These are phyloP conservation scores for Microplitis demolitor DNA, from an alignment of 1,140 invertebrate genomes.

Conservation along the genomic window DNA sequence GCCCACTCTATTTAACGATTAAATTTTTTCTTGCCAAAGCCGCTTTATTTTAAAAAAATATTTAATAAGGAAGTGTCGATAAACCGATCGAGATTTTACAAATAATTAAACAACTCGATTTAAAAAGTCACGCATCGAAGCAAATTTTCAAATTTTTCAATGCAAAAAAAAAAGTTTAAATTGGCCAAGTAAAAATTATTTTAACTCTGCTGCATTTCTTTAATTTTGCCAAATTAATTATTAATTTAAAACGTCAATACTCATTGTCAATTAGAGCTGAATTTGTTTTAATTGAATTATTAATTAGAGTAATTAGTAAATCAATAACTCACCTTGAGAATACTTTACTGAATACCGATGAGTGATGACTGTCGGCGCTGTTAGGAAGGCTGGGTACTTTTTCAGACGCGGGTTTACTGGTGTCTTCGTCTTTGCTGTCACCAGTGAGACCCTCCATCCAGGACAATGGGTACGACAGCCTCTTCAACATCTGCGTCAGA, in stretches of 20 bases:
- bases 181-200: slow-evolving; percentile 4
- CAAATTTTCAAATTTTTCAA: slow-evolving; percentile 15
- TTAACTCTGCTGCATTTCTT: slow-evolving; percentile 1
- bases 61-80: neutral
- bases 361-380: slow-evolving; percentile 71
- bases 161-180: slow-evolving; percentile 28
- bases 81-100: slow-evolving; percentile 27
- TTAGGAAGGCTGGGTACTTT: slow-evolving; percentile 65
- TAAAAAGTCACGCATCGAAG: slow-evolving; percentile 16
- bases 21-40: neutral
- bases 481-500: slow-evolving; percentile 77
- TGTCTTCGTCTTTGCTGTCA: slow-evolving; percentile 64
- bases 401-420: slow-evolving; percentile 47
- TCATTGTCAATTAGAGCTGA: slow-evolving; percentile 7
- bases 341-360: slow-evolving; percentile 84
- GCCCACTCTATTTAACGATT: neutral
- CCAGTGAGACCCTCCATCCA: slow-evolving; percentile 88
- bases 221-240: too few relatives aligned
- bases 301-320: neutral
- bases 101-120: slow-evolving; percentile 3
- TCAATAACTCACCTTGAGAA: slow-evolving; percentile 76
- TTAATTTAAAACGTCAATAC: too few relatives aligned
- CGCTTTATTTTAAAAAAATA: neutral
- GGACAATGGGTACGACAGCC: slow-evolving; percentile 87
- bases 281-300: neutral